phyloP scores from a whole-genome alignment of 2,113 vertebrate genomes.

The Oncorhynchus mykiss region DNA sequence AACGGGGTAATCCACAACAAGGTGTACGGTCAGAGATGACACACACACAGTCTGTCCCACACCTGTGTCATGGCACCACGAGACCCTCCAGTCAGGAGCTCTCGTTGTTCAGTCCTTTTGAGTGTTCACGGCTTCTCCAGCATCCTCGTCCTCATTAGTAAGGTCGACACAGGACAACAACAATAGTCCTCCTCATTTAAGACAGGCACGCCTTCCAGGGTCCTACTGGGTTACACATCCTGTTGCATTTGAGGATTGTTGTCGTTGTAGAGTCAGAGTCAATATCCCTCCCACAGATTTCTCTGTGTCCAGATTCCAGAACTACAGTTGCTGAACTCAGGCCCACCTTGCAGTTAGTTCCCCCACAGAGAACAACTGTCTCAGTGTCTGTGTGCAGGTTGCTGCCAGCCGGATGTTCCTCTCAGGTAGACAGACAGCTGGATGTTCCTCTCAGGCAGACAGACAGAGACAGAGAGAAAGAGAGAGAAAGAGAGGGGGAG shows the following conservation, averaged over 20 bases:
- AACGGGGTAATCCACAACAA: slow-evolving; percentile 50
- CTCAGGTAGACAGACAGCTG: slow-evolving; percentile 38
- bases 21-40: slow-evolving; percentile 22
- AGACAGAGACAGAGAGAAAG: neutral
- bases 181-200: slow-evolving; percentile 1
- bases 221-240: slow-evolving; percentile 45
- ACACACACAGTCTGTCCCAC: slow-evolving; percentile 11
- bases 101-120: slow-evolving; percentile 3
- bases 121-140: slow-evolving; percentile 38
- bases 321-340: slow-evolving; percentile 7
- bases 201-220: slow-evolving; percentile 41
- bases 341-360: slow-evolving; percentile 30
- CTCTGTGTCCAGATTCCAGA: slow-evolving; percentile 29
- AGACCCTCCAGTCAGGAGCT: slow-evolving; percentile 19
- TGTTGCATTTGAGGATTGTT: slow-evolving; percentile 21
- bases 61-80: slow-evolving; percentile 13
- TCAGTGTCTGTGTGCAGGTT: slow-evolving; percentile 24
- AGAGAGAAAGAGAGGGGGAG: slow-evolving; percentile 28
- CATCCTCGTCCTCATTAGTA: slow-evolving; percentile 32
- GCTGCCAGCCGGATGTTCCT: slow-evolving; percentile 52
- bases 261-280: neutral
- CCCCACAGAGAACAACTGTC: neutral
- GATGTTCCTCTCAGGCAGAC: slow-evolving; percentile 44
- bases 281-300: slow-evolving; percentile 25
- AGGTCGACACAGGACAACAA: slow-evolving; percentile 9